Base-by-base conservation (phyloP, 2,888 invertebrate species). In the Zygaena filipendulae region DNA sequence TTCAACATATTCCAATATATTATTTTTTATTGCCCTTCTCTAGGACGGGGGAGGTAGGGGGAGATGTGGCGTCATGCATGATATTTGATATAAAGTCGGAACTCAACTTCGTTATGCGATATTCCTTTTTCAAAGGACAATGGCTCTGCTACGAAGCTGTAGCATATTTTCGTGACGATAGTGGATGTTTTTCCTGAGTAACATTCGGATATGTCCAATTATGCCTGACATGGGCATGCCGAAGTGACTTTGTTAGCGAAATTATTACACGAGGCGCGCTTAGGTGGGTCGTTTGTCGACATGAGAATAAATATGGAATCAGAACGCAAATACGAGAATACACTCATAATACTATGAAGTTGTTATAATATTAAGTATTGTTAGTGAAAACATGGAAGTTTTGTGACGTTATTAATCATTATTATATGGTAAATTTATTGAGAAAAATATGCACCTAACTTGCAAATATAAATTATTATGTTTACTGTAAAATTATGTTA, bases 1-100 rank as follows among this genome's bases (percentile, higher is more conserved):
- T 74, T 74, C 77, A 81, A 75, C 80, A 80, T 79, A 81, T 80
- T 81, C 80, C 81, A 79, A 81, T 81, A 81, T 81, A 80, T 81
- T 81, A 81, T 81, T 80, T 81, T 81, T 81, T 81, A 81, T 81
- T 77, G 74, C 77, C 69, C 59, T 55, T 69, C 63, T 59, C 36
- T 29, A 30, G 34, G 26, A 21, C 36, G 41, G 50, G 46, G 33
- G 27, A 22, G 36, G 40, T 49, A 43, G 34, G 33, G 27, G 40
- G 44, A 29, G 52, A 55, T 43, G 63, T 58, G 54, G 67, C 68
- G 72, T 72, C 77, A 77, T 77, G 75, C 79, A 72, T 79, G 79
- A 75, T 79, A 79, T 79, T 79, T 77, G 79, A 79, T 79, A 79
- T 79, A 77, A 77, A 77, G 72, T 77, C 67, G 72, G 75, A 70